Base-by-base conservation (phyloP, 2,888 invertebrate species). In the Hypsopygia costalis region DNA sequence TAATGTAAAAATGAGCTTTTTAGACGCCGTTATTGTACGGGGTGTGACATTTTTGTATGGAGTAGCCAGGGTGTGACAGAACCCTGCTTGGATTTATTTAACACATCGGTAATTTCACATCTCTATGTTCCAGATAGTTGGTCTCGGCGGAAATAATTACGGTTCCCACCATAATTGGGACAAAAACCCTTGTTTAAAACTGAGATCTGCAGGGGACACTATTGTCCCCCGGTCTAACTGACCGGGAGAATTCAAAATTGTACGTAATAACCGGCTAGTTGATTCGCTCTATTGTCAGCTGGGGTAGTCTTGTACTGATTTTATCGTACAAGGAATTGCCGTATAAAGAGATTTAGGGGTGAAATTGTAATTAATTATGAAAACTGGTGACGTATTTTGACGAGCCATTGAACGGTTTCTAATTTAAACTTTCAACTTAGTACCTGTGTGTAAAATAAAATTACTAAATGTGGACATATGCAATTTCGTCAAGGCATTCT, bases 181-280 rank as follows among this genome's bases (percentile, higher is more conserved):
- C 66, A 77, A 81, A 82, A 80, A 72, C 80, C 82, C 83, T 81
- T 81, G 81, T 81, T 87, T 81, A 79, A 79, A 73, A 64, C 67
- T 64, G 63, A 64, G 69, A 69, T 75, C 86, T 87, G 87, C 65
- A 49, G 63, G 77, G 81, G 87, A 86, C 86, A 81, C 69, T 59
- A 79, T 83, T 83, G 81, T 81, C 56, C 69, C 69, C 63, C 54
- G 51, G 37, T 41, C 52, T 62, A 73, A 74, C 78, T 86, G 87
- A 83, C 87, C 87, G 81, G 62, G 66, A 63, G 69, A 76, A 81
- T 82, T 73, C 62, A 63, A 82, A 86, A 85, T 86, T 81, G 77
- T 69, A 56, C 67, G 64, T 71, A 65, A 75, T 65, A 56, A 63
- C 50, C 49, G 53, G 44, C 55, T 51, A 59, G 62, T 61, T 78